These are phyloP conservation scores for Paedocypris sp. DNA, from an alignment of 2,113 vertebrate species.

Conservation along the genomic window DNA sequence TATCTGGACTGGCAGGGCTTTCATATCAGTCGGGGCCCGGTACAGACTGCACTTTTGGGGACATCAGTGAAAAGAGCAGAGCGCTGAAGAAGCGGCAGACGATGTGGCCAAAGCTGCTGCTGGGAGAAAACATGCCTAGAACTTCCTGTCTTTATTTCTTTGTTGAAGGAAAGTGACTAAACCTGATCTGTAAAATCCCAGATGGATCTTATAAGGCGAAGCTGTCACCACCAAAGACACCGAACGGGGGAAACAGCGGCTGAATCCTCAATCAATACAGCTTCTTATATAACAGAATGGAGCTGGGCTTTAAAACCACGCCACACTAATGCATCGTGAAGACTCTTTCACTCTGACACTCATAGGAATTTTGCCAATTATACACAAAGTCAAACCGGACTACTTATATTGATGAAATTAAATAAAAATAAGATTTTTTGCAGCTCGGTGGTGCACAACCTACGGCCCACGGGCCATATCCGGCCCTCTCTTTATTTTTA, in stretches of 20 bases:
- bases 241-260: not conserved
- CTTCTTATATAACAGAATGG: too few relatives aligned
- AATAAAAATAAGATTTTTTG: too few relatives aligned
- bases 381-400: too few relatives aligned
- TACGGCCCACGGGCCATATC: too few relatives aligned
- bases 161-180: not conserved
- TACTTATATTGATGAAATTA: too few relatives aligned
- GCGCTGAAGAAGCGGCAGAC: not conserved
- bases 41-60: conserved; percentile 4
- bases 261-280: not conserved
- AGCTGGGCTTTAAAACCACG: too few relatives aligned
- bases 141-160: not conserved
- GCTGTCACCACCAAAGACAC: not conserved
- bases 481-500: too few relatives aligned
- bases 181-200: not conserved
- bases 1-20: conserved; percentile 21
- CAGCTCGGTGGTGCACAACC: too few relatives aligned
- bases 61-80: not conserved
- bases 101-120: not conserved
- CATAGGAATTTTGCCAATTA: too few relatives aligned
- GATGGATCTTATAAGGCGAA: not conserved
- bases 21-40: conserved; percentile 8
- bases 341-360: too few relatives aligned
- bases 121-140: not conserved
- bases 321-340: too few relatives aligned